Conservation (phyloP, 2,113 vertebrate genomes). For the Heterochromis multidens region DNA sequence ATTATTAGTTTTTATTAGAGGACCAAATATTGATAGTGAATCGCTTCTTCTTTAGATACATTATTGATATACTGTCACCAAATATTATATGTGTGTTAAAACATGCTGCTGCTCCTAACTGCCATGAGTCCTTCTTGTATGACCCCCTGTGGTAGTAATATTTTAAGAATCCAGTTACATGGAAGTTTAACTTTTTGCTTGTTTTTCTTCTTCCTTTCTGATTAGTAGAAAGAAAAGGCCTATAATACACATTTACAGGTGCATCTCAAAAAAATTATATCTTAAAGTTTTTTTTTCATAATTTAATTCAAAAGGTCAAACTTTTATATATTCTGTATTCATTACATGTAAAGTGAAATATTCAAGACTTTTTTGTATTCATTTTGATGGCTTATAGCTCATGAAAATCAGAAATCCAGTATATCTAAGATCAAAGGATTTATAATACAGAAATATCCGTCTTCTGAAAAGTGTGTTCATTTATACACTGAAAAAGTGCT, state of each 20-base stretch:
- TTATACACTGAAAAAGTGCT: background rate
- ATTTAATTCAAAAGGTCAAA: background rate
- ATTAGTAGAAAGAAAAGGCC: background rate
- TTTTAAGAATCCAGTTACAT: background rate
- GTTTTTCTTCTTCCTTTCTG: background rate
- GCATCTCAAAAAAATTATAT: background rate
- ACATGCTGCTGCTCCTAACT: too few relatives aligned
- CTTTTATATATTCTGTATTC: background rate
- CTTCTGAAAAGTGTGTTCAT: background rate
- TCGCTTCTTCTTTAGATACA: background rate
- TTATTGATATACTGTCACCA: background rate
- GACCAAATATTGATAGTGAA: background rate
- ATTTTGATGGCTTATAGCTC: background rate
- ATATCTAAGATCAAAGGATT: background rate
- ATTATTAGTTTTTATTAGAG: background rate
- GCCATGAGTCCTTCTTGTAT: too few relatives aligned
- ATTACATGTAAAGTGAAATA: background rate
- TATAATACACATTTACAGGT: background rate
- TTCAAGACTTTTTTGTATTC: background rate
- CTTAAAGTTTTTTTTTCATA: background rate
- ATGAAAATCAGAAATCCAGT: accelerated
- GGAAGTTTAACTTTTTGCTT: background rate
- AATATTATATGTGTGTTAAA: background rate
- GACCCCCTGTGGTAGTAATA: too few relatives aligned
- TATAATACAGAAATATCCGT: background rate